phyloP scores from a whole-genome alignment of 1,140 invertebrate species.

The Drosophila subpulchrella region DNA sequence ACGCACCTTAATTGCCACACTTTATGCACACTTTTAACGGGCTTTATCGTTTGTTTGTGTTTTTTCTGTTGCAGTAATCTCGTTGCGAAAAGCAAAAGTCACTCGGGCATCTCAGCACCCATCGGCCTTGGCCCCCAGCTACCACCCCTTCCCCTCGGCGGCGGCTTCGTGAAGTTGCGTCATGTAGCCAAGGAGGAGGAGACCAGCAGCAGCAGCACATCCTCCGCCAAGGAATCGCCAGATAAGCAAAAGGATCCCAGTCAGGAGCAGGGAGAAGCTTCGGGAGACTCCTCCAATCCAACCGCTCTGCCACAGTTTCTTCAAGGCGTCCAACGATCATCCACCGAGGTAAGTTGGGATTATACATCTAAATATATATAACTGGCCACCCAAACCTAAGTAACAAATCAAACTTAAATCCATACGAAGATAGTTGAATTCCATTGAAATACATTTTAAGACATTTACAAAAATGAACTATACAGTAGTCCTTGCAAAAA shows the following conservation, averaged over 20 bases:
- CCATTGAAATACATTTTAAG: too few relatives aligned
- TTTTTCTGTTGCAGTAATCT: slow-evolving; percentile 67
- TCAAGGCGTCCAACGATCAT: slow-evolving; percentile 58
- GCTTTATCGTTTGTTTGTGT: slow-evolving; percentile 19
- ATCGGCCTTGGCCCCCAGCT: slow-evolving; percentile 76
- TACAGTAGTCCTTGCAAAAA: too few relatives aligned
- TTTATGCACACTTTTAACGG: slow-evolving; percentile 43
- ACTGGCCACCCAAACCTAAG: too few relatives aligned
- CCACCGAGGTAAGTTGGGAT: slow-evolving; percentile 53
- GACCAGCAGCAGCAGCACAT: slow-evolving; percentile 21
- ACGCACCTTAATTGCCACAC: slow-evolving; percentile 56
- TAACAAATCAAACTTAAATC: too few relatives aligned
- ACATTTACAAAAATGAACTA: too few relatives aligned
- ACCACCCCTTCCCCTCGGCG: slow-evolving; percentile 68
- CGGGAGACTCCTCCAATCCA: slow-evolving; percentile 35
- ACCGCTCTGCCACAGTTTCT: slow-evolving; percentile 64
- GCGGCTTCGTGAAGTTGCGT: slow-evolving; percentile 80
- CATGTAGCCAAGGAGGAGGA: slow-evolving; percentile 69
- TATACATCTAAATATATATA: too few relatives aligned
- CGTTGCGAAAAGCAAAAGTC: slow-evolving; percentile 84
- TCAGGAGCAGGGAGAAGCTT: slow-evolving; percentile 24
- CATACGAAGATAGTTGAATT: too few relatives aligned
- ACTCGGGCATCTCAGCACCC: slow-evolving; percentile 68
- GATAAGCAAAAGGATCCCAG: slow-evolving; percentile 10
- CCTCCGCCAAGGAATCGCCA: slow-evolving; percentile 22